These are phyloP conservation scores for Yasuhikotakia modesta DNA, from an alignment of 2,797 vertebrate genomes.

Conservation along the genomic window DNA sequence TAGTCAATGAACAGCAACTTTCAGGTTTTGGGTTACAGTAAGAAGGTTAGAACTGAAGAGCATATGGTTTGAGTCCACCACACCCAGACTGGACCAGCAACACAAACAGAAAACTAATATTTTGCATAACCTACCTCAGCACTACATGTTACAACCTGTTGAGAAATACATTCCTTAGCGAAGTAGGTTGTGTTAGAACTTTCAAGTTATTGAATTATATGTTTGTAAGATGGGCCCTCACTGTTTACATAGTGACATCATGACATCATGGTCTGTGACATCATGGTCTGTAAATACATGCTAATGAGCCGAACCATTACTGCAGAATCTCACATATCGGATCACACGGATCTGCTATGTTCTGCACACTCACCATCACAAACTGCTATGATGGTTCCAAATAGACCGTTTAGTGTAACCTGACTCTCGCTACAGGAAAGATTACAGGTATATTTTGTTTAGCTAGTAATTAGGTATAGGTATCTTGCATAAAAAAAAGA, in stretches of 20 bases:
- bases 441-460: background rate
- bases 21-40: slow-evolving; percentile 68
- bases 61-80: no score
- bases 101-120: background rate
- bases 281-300: slow-evolving; percentile 18
- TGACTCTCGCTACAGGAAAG: background rate
- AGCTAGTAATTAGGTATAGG: background rate
- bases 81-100: slow-evolving; percentile 49
- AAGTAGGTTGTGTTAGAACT: background rate
- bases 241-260: slow-evolving; percentile 8
- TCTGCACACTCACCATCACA: background rate
- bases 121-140: background rate
- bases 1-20: slow-evolving; percentile 62
- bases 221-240: background rate
- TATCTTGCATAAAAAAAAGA: background rate
- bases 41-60: slow-evolving; percentile 46
- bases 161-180: background rate
- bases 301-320: slow-evolving; percentile 17
- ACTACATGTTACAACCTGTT: background rate
- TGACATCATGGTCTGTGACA: slow-evolving; percentile 22
- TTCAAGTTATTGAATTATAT: background rate
- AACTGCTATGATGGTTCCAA: background rate
- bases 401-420: background rate
- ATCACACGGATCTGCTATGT: slow-evolving; percentile 18
- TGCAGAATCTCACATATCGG: slow-evolving; percentile 6